Base-by-base conservation (phyloP, 2,113 vertebrate genomes). In the Anseranas semipalmata region DNA sequence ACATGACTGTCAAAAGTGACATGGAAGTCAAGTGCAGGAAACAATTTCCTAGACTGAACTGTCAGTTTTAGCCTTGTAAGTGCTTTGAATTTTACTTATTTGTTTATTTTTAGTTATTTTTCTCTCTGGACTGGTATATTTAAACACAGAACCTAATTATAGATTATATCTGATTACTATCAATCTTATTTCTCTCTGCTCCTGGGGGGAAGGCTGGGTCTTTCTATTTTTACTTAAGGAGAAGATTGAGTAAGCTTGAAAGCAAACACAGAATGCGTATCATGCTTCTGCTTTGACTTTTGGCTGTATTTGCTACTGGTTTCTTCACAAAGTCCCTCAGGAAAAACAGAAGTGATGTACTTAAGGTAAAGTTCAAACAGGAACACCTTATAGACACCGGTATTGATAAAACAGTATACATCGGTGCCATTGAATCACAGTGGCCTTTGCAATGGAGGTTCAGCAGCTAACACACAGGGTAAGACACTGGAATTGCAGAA, bases 191-290 rank as follows among this genome's bases (percentile, higher is more conserved):
- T 62, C n/a, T 80, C 24, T 68, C 22, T 77, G 15, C 32, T 77
- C 12, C 52, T 59, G 30, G 24, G 4, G 33, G 20, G 0, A 1
- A 80, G 33, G 28, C 12, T 43, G 15, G 2, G 3, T 33, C 11
- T 58, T 76, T 75, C 22, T 75, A 20, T 62, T 94, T 77, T 93
- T 83, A 18, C 48, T 71, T 46, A 39, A 46, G 43, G 70, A 70
- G 6, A 86, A 50, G 33, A 35, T 2, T 48, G 6, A 68, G 13
- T 20, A 79, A 93, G 9, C 30, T 71, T 52, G 68, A 78, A 90
- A 65, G 7, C 25, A 89, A 90, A 77, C 20, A 74, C 8, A 43
- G n/a, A 77, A 77, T 41, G n/a, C 1, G 1, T 27, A 41, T 33
- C 37, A 81, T 9, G 15, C 4, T 71, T 87, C 28, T 50, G 4